Conservation (phyloP, 2,888 invertebrate genomes). For the Pollenia angustigena region DNA sequence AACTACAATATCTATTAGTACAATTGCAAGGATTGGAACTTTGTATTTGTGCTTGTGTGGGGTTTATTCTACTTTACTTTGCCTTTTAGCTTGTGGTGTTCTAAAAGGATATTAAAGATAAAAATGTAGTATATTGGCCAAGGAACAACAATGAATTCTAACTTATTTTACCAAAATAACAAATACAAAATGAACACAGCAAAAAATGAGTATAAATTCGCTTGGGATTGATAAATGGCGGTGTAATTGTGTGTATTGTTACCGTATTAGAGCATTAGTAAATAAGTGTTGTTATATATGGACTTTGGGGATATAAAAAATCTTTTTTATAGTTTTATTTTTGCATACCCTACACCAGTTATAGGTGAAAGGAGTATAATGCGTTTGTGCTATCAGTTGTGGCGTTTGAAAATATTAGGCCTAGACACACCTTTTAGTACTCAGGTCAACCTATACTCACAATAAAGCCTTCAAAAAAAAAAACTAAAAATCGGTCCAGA, state of each 20-base stretch:
- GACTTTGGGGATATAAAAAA: constrained; percentile 63
- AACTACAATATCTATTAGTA: not conserved
- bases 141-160: constrained; percentile 65
- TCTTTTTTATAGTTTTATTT: constrained; percentile 39
- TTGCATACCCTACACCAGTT: not conserved
- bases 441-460: too few relatives aligned
- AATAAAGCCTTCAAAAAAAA: too few relatives aligned
- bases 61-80: constrained; percentile 37
- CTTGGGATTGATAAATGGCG: constrained; percentile 72
- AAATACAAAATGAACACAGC: constrained; percentile 38
- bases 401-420: too few relatives aligned
- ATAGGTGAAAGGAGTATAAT: too few relatives aligned
- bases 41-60: not conserved
- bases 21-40: not conserved
- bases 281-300: constrained; percentile 66
- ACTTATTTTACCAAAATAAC: constrained; percentile 56
- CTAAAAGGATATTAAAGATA: constrained; percentile 68
- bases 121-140: constrained; percentile 65
- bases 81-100: constrained; percentile 60
- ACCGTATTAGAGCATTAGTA: constrained; percentile 66
- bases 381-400: too few relatives aligned
- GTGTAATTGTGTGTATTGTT: constrained; percentile 72
- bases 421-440: too few relatives aligned
- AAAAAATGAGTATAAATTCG: constrained; percentile 54
- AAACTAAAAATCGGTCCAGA: too few relatives aligned